Percentiles rank a stretch among this genome's conserved stretches.
Evolutionary conservation across 2,888 invertebrate genomes (phyloP).

Genomic region (Tetranychus piercei): DNA sequence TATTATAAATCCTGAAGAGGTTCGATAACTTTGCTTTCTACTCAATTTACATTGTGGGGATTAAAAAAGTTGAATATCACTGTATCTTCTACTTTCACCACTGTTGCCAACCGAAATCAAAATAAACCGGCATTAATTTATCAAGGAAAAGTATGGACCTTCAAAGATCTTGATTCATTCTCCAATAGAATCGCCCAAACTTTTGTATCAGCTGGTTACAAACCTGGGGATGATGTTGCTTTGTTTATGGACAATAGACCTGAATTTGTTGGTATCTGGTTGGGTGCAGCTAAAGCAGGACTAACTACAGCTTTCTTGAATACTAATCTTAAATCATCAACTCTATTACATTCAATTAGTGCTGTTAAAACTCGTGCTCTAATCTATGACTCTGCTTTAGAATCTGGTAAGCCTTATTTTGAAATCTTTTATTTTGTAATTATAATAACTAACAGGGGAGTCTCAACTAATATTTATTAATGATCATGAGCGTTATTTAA

Average conservation of each 20-base stretch:
- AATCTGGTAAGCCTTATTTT: neutral
- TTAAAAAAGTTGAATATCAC: too few species aligned
- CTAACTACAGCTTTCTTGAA: constrained; percentile 74
- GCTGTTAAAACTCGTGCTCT: constrained; percentile 64
- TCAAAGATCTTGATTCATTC: constrained; percentile 60
- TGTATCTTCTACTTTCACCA: too few species aligned
- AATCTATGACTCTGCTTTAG: constrained; percentile 38
- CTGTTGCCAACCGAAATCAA: neutral
- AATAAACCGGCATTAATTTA: constrained; percentile 32
- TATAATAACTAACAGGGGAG: too few species aligned
- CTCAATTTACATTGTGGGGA: too few species aligned
- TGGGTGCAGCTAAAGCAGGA: constrained; percentile 67
- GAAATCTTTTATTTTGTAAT: too few species aligned
- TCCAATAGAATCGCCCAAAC: constrained; percentile 62
- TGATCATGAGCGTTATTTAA: too few species aligned
- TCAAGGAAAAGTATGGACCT: constrained; percentile 67
- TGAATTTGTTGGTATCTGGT: constrained; percentile 75
- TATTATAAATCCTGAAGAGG: too few species aligned
- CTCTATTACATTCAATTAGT: constrained; percentile 68
- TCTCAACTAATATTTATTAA: too few species aligned
- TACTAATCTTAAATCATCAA: constrained; percentile 62
- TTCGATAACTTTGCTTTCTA: too few species aligned
- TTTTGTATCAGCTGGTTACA: constrained; percentile 56
- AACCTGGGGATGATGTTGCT: constrained; percentile 70
- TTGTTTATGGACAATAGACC: constrained; percentile 77